Evolutionary conservation across 2,888 invertebrate species (phyloP).

Genomic region (Pterostichus madidus): DNA sequence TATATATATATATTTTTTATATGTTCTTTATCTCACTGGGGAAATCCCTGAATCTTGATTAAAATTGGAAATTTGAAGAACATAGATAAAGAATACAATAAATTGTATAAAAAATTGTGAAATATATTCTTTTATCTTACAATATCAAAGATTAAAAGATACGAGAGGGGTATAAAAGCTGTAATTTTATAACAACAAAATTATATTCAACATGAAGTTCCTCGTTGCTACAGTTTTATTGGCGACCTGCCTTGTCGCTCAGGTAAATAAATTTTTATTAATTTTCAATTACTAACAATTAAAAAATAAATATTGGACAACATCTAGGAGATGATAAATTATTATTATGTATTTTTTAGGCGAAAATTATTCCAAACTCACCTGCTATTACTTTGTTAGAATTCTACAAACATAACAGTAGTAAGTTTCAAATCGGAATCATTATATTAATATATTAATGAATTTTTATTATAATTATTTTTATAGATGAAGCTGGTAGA

Average conservation of each 20-base stretch:
- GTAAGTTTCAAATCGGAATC: conserved; percentile 22
- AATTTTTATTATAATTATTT: conserved; percentile 10
- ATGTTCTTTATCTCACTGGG: no score
- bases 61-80: not conserved
- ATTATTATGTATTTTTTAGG: not conserved
- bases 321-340: no score
- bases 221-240: conserved; percentile 7
- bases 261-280: conserved; percentile 35
- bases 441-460: no score
- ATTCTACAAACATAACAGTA: not conserved
- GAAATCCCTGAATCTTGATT: not conserved
- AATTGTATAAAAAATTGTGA: not conserved
- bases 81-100: not conserved
- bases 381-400: conserved; percentile 14
- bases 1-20: no score
- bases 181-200: not conserved
- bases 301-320: no score
- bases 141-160: no score
- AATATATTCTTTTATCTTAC: not conserved
- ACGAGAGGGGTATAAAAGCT: not conserved
- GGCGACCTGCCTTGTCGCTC: conserved; percentile 22
- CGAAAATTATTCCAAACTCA: not conserved
- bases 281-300: no score
- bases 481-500: not conserved
- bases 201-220: conserved; percentile 11